These are phyloP conservation scores for Denticeps clupeoides DNA, from an alignment of 2,797 vertebrate genomes.

Conservation along the genomic window DNA sequence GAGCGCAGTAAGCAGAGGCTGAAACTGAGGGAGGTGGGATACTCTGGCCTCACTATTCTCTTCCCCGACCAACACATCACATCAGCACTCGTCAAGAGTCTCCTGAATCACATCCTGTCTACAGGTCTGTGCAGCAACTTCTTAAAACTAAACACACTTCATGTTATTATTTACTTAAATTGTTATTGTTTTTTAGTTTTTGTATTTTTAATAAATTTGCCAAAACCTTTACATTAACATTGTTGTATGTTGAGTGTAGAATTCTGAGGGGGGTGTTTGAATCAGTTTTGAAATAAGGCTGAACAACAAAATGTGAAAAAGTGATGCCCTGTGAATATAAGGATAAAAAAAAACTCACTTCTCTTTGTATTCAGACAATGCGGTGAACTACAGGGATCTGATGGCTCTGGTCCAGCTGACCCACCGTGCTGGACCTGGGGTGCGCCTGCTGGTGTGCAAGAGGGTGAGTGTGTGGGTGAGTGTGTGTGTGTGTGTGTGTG, in stretches of 20 bases:
- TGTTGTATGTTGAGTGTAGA: too few species aligned
- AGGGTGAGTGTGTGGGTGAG: constrained; percentile 61
- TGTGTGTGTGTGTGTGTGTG: background rate
- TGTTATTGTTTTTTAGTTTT: too few species aligned
- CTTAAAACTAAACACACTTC: too few species aligned
- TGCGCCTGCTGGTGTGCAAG: constrained; percentile 82
- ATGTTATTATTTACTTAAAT: too few species aligned
- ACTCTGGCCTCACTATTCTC: constrained; percentile 81
- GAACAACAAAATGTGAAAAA: too few species aligned
- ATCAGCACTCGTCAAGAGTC: constrained; percentile 74
- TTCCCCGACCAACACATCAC: constrained; percentile 75
- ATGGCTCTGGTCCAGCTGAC: constrained; percentile 83
- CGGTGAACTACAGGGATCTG: constrained; percentile 88
- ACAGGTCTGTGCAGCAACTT: constrained; percentile 73
- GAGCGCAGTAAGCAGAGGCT: constrained; percentile 87
- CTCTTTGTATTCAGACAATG: constrained; percentile 61
- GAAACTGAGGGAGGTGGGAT: constrained; percentile 83
- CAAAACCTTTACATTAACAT: too few species aligned
- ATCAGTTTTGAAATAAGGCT: too few species aligned
- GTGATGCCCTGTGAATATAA: too few species aligned
- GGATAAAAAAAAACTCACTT: too few species aligned
- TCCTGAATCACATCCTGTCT: constrained; percentile 83
- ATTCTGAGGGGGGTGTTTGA: too few species aligned
- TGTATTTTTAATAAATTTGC: too few species aligned
- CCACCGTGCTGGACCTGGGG: constrained; percentile 65